Percentiles rank a stretch among this genome's conserved stretches.
Evolutionary conservation across 2,113 vertebrate species (phyloP).

Genomic region (Cyrtonyx montezumae): DNA sequence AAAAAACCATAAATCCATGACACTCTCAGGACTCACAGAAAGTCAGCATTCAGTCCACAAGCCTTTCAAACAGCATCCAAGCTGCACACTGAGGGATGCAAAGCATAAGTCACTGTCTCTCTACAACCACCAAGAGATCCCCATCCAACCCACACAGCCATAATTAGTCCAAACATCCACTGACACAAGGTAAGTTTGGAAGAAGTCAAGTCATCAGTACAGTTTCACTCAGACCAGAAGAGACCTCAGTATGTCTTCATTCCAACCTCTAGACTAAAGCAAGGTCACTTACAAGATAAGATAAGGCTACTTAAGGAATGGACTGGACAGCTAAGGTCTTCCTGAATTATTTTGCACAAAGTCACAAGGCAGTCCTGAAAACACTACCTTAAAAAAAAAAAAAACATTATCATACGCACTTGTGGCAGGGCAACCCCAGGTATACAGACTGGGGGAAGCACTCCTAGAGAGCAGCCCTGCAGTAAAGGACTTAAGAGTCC

Average conservation of each 20-base stretch:
- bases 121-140: neutral
- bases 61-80: neutral
- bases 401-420: too few species aligned
- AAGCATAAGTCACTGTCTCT: neutral
- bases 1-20: too few species aligned
- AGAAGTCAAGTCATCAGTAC: neutral
- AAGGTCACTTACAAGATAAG: neutral
- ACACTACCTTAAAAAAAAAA: neutral
- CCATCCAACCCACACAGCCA: neutral
- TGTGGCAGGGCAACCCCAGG: too few species aligned
- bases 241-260: neutral
- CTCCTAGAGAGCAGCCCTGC: too few species aligned
- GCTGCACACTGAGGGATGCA: neutral
- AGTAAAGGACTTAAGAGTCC: too few species aligned
- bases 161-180: neutral
- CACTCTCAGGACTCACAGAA: neutral
- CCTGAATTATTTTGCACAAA: neutral
- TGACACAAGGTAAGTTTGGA: neutral
- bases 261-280: neutral
- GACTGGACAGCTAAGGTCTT: neutral
- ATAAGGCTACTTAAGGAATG: neutral
- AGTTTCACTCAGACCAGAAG: rapidly evolving
- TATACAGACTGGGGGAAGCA: too few species aligned
- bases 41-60: rapidly evolving
- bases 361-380: neutral